Base-by-base conservation (phyloP, 2,888 invertebrate genomes). In the Stenodera caucasica region DNA sequence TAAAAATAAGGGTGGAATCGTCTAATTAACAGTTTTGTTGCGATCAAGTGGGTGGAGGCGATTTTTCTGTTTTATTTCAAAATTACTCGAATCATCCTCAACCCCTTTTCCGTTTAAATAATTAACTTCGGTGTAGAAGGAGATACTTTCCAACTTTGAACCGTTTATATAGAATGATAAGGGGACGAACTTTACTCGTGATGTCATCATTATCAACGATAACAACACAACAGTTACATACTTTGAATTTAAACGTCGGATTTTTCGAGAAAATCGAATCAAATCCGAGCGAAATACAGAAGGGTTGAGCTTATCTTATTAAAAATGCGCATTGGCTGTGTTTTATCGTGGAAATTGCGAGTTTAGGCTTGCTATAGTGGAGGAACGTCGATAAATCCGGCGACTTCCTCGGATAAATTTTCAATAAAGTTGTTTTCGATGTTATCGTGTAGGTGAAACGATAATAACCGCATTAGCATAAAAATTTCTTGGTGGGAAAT, bases 1-100 rank as follows among this genome's bases (percentile, higher is more conserved):
- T 64, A 64, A 58, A 57, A 45, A 45, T 21, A 14, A 37, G 37
- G 37, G 37, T 37, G 37, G 37, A 37, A 37, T 37, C 37, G 7
- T 15, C 8, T 15, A 37, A 37, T 37, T 2, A 35, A 35, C n/a
- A 12, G 33, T 35, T 7, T 26, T 26, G 7, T 5, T 5, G 26
- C 4, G 26, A 26, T 3, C 4, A 7, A 26, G 26, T 26, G 26
- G 26, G 26, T 26, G 26, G 26, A 26, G 7, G 4, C 7, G 26
- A 26, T 5, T 7, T 26, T 7, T 3, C 7, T 5, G 26, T 7
- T 26, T 7, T 7, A 5, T 7, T 26, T 26, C n/a, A n/a, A n/a
- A n/a, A n/a, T n/a, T n/a, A n/a, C n/a, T 37, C 15, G n/a, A 6
- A 37, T n/a, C 8, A 37, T 37, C 18, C 12, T 21, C 45, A 45